Evolutionary conservation across 2,797 vertebrate species (phyloP), one percentile per base, ranked within the genome.

Genomic region (Rhadinocentrus ornatus): DNA sequence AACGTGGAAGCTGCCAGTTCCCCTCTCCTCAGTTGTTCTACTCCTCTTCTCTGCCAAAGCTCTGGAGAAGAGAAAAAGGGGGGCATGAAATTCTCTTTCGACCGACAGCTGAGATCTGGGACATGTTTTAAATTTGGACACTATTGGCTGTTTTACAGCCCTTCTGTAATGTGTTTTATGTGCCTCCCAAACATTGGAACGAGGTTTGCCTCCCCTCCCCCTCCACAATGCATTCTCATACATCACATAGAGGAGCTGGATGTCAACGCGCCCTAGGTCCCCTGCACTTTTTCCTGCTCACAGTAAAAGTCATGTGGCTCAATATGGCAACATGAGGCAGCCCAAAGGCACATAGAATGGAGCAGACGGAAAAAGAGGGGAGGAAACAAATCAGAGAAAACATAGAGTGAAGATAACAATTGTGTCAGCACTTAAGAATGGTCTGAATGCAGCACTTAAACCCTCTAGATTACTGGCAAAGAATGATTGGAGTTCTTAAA

Each of bases 61-160:
- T 84, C 66, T 71, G 60, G 62, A 89, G 75, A 77, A 46, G 32
- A 54, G 46, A 72, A 46, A 32, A 32, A 35, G 8, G 46, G 26
- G 59, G 57, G 73, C 4, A 65, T 73, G 66, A 85, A 90, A 80
- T 86, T 68, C 73, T 76, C 44, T 57, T 48, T 69, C 41, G 24
- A 90, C 84, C 13, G 69, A 89, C 90, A 91, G 80, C 86, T 86
- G 77, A 84, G 82, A 89, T 84, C 82, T 86, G 85, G 86, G 84
- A 91, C 87, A 85, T 89, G 92, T 92, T 93, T 92, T 90, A 85
- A 89, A 91, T 91, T 91, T 92, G 86, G 83, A 89, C 81, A 86
- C 82, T 77, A 84, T 80, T 83, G 79, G 79, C 72, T 82, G 62
- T 85, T 87, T 86, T 83, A 88, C 56, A 20, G 62, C 72, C 72